Percentiles rank a stretch among this genome's conserved stretches.
Conservation (phyloP, 2,888 invertebrate genomes). For the Pammene aurita region DNA sequence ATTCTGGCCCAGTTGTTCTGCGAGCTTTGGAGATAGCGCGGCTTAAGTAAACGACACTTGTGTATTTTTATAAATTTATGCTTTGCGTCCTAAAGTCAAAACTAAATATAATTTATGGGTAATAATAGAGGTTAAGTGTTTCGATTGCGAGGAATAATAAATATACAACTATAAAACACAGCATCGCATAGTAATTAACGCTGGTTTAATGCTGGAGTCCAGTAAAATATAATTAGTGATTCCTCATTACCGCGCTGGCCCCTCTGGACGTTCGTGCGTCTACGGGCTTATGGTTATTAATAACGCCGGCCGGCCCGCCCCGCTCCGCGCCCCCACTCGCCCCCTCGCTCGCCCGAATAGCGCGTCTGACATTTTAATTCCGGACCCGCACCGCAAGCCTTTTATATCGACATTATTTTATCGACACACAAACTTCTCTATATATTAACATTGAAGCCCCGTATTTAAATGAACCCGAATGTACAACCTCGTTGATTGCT, state of each 20-base stretch:
- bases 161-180: conserved; percentile 50
- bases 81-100: not conserved
- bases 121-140: not conserved
- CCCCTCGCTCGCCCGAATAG: conserved; percentile 72
- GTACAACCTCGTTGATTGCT: conserved; percentile 23
- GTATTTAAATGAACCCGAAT: conserved; percentile 42
- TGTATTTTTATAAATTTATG: conserved; percentile 31
- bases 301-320: conserved; percentile 71
- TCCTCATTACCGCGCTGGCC: conserved; percentile 82
- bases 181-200: conserved; percentile 64
- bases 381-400: conserved; percentile 69
- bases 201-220: conserved; percentile 76
- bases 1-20: conserved; percentile 53
- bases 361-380: conserved; percentile 84
- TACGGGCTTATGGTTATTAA: conserved; percentile 84
- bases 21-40: conserved; percentile 32
- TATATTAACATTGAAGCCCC: conserved; percentile 39
- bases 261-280: conserved; percentile 84
- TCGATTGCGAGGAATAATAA: conserved; percentile 47
- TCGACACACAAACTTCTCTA: conserved; percentile 70
- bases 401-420: conserved; percentile 71
- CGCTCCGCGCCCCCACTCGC: conserved; percentile 53
- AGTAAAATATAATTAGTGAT: conserved; percentile 84
- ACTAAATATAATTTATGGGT: not conserved
- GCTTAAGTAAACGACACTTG: conserved; percentile 34